Percentiles rank a stretch among this genome's conserved stretches.
Evolutionary conservation across 2,888 invertebrate species (phyloP).

Genomic region (Eumerus sabulonum): DNA sequence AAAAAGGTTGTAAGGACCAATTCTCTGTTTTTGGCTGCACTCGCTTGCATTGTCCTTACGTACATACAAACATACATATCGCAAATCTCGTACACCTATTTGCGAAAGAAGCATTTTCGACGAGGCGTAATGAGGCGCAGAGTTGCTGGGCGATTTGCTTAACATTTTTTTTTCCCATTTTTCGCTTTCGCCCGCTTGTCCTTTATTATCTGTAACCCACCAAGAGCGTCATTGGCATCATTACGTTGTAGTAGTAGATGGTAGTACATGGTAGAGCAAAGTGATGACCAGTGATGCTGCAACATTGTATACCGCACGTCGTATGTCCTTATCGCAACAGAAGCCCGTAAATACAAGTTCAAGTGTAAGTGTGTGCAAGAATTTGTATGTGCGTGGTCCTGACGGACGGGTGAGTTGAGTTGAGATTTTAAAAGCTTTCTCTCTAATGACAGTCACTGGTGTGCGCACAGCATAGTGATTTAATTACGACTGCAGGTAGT

Average conservation of each 20-base stretch:
- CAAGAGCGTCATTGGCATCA: conserved; percentile 59
- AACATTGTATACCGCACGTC: no score
- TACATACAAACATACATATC: no score
- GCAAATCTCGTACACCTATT: no score
- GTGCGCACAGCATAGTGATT: conserved; percentile 61
- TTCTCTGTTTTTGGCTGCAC: no score
- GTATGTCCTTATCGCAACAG: neutral
- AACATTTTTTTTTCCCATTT: conserved; percentile 19
- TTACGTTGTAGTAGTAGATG: conserved; percentile 39
- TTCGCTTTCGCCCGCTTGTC: conserved; percentile 29
- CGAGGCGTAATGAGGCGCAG: no score
- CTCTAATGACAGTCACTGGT: conserved; percentile 65
- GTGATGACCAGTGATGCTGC: neutral
- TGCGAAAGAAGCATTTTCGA: conserved; percentile 31
- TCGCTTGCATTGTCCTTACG: no score
- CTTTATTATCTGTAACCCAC: conserved; percentile 58
- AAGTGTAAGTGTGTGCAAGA: no score
- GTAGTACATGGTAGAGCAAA: neutral
- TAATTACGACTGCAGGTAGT: conserved; percentile 64
- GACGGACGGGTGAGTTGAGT: conserved; percentile 41
- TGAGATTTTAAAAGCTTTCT: conserved; percentile 67
- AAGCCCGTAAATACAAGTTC: neutral
- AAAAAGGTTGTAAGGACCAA: no score
- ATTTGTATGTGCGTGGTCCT: no score
- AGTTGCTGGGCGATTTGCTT: conserved; percentile 47